A percentile compares a stretch with the other conserved stretches of the same genome.
phyloP scores from a whole-genome alignment of 2,797 vertebrate genomes.

The Limnodromus scolopaceus region DNA sequence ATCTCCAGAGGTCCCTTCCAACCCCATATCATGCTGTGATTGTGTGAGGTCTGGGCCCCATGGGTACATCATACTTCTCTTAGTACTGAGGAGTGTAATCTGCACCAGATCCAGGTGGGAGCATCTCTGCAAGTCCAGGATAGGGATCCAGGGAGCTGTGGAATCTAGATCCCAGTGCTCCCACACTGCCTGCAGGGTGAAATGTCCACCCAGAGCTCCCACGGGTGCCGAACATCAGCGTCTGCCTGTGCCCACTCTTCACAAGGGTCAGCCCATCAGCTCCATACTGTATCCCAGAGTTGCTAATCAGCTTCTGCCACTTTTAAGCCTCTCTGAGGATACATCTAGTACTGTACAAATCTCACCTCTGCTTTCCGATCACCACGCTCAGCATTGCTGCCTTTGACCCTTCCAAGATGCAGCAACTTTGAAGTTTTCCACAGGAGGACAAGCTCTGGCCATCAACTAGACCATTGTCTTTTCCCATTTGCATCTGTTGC shows the following conservation, averaged over 20 bases:
- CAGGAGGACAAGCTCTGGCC: not conserved
- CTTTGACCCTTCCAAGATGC: not conserved
- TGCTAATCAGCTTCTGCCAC: not conserved
- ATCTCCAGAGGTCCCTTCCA: no score
- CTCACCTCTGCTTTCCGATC: not conserved
- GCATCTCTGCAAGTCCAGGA: not conserved
- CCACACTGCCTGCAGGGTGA: not conserved
- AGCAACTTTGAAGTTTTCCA: not conserved
- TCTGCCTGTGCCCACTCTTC: not conserved
- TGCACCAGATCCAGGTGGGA: not conserved
- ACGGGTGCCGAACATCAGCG: rapidly evolving
- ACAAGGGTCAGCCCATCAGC: not conserved
- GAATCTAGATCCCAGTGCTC: not conserved
- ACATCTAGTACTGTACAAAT: not conserved
- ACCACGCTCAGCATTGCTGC: not conserved
- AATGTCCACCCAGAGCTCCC: not conserved
- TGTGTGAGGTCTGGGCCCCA: not conserved
- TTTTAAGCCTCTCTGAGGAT: not conserved
- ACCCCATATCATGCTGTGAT: no score
- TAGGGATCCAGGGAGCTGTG: not conserved
- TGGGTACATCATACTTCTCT: not conserved
- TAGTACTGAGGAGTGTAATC: not conserved
- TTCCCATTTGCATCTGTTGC: not conserved
- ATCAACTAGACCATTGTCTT: not conserved
- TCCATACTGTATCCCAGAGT: not conserved